These are phyloP conservation scores for Rhinoderma darwinii DNA, from an alignment of 2,113 vertebrate genomes.

Conservation along the genomic window DNA sequence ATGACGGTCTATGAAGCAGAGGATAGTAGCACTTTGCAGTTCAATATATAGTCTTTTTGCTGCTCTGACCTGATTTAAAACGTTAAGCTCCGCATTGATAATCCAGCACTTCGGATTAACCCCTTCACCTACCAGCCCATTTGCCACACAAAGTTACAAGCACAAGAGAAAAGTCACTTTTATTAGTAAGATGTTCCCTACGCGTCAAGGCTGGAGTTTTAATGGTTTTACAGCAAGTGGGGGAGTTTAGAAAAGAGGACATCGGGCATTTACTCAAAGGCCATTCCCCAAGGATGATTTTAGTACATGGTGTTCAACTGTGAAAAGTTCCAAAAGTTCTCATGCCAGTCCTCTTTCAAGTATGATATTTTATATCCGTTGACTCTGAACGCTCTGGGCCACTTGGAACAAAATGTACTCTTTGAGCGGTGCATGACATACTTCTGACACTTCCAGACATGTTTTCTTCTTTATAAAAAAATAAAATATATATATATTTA, in stretches of 20 bases:
- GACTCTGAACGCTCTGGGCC: neutral
- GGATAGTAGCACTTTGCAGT: neutral
- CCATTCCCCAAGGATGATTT: neutral
- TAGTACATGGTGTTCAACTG: neutral
- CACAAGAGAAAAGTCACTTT: too few relatives aligned
- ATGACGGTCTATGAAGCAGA: neutral
- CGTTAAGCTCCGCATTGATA: neutral
- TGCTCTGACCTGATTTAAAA: conserved; percentile 25
- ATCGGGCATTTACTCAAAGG: neutral
- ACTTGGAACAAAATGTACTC: neutral
- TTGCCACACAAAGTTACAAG: neutral
- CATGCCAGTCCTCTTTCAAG: neutral
- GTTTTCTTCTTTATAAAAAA: too few relatives aligned
- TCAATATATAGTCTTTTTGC: neutral
- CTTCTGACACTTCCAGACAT: neutral
- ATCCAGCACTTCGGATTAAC: conserved; percentile 22
- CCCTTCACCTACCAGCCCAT: neutral
- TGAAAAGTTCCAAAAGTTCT: neutral
- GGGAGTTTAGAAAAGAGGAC: neutral
- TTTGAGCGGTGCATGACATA: neutral
- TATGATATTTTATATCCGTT: neutral
- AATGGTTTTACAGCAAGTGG: neutral
- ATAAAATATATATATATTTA: too few relatives aligned
- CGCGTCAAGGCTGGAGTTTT: neutral
- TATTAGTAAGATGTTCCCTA: neutral